Base-by-base conservation (phyloP, 2,113 vertebrate species). In the Colistium nudipinnis region DNA sequence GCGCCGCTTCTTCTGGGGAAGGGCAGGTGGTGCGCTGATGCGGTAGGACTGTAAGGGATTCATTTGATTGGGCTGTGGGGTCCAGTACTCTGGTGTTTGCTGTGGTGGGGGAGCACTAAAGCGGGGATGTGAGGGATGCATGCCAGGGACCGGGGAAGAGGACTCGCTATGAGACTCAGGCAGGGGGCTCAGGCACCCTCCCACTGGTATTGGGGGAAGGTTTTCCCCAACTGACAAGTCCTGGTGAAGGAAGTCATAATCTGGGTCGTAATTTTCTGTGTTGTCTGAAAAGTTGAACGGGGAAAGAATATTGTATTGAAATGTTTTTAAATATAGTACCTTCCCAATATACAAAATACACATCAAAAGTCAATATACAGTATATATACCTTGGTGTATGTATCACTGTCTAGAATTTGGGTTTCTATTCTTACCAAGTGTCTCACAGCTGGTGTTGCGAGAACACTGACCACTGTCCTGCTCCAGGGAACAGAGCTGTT, bases 371-470 rank as follows among this genome's bases (percentile, higher is more conserved):
- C n/a, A n/a, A n/a, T n/a, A n/a, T n/a, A n/a, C n/a, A n/a, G n/a
- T n/a, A n/a, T n/a, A n/a, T n/a, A n/a, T n/a, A n/a, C n/a, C n/a
- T n/a, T 0, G 4, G 22, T 25, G 25, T 36, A 14, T 45, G 38
- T 44, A 30, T 19, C 4, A 16, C 49, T 35, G 52, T 54, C 31
- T 6, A 11, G 28, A 12, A 7, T 53, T 9, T 61, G 12, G 52
- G 19, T 68, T 16, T 24, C 27, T 5, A 0, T 35, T 59, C 92
- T 92, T 89, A 98, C 98, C 98, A 7, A 99, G 92, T 0, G 98
- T 99, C 90, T 99, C 98, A 90, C 97, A 99, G 95, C 97, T 99
- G 88, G 98, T 99, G 91, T 99, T 99, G 66, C 95, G 95, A 31
- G 98, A 99, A 91, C 97, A 98, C 90, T 98, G 98, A 1, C 97